Evolutionary conservation across 1,140 invertebrate genomes (phyloP).

Genomic region (Formica exsecta): DNA sequence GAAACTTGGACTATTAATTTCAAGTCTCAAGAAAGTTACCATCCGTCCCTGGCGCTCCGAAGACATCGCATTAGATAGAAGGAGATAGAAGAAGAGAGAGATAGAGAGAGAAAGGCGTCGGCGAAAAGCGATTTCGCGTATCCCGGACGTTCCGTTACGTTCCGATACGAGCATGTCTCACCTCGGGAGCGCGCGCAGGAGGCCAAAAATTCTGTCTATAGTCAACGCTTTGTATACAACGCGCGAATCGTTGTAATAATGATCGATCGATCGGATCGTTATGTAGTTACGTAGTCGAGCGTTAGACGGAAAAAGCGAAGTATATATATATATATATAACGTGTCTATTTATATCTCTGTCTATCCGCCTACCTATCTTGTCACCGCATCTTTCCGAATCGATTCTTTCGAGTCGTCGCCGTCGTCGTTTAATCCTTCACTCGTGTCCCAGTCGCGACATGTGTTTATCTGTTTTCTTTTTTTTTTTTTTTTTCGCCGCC

Average conservation of each 20-base stretch:
- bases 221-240: conserved; percentile 46
- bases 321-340: conserved; percentile 13
- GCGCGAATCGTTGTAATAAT: conserved; percentile 38
- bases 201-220: conserved; percentile 64
- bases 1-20: background rate
- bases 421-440: background rate
- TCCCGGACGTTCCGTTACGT: conserved; percentile 36
- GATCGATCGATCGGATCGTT: conserved; percentile 40
- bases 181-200: conserved; percentile 43
- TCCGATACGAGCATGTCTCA: conserved; percentile 46
- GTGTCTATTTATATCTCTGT: conserved; percentile 59
- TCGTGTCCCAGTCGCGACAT: background rate
- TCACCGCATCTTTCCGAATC: conserved; percentile 41
- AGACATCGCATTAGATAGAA: conserved; percentile 33
- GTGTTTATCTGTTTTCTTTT: background rate
- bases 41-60: conserved; percentile 30
- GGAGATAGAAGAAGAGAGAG: background rate
- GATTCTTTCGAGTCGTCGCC: conserved; percentile 11
- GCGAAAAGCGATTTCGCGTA: conserved; percentile 57
- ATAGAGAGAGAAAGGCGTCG: conserved; percentile 5
- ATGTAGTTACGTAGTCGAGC: conserved; percentile 56
- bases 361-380: conserved; percentile 41
- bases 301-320: conserved; percentile 54
- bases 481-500: background rate
- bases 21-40: background rate